These are phyloP conservation scores for Neodiprion fabricii DNA, from an alignment of 1,140 invertebrate species.

Conservation along the genomic window DNA sequence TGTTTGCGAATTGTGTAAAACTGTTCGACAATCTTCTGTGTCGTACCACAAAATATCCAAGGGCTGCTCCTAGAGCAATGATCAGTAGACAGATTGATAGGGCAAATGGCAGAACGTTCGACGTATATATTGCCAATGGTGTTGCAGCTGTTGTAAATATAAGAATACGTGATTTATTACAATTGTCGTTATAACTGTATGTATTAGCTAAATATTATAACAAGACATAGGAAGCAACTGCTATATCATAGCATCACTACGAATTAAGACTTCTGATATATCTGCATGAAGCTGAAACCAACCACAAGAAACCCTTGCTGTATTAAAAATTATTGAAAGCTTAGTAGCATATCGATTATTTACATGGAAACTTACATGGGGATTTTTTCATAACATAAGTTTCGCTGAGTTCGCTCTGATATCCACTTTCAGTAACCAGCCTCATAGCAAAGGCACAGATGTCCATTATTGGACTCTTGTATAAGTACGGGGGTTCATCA, in stretches of 20 bases:
- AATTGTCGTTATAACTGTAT: conserved; percentile 15
- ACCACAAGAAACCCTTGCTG: too few relatives aligned
- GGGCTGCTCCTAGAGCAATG: conserved; percentile 65
- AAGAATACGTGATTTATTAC: conserved; percentile 1
- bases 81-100: conserved; percentile 64
- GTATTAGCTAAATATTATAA: neutral
- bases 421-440: conserved; percentile 68
- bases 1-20: conserved; percentile 83
- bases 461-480: conserved; percentile 59
- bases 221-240: too few relatives aligned
- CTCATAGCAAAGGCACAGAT: conserved; percentile 72
- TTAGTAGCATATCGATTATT: too few relatives aligned
- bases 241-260: too few relatives aligned
- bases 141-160: conserved; percentile 31
- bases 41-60: conserved; percentile 72
- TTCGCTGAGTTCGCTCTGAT: conserved; percentile 70
- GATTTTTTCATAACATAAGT: conserved; percentile 58
- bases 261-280: too few relatives aligned
- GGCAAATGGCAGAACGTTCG: conserved; percentile 51
- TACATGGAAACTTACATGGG: conserved; percentile 47
- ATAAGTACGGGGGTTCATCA: conserved; percentile 65
- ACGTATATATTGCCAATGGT: conserved; percentile 47
- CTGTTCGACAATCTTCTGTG: conserved; percentile 78
- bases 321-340: too few relatives aligned
- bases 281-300: too few relatives aligned